phyloP scores from a whole-genome alignment of 2,797 vertebrate species.

The Delichon dasypus region DNA sequence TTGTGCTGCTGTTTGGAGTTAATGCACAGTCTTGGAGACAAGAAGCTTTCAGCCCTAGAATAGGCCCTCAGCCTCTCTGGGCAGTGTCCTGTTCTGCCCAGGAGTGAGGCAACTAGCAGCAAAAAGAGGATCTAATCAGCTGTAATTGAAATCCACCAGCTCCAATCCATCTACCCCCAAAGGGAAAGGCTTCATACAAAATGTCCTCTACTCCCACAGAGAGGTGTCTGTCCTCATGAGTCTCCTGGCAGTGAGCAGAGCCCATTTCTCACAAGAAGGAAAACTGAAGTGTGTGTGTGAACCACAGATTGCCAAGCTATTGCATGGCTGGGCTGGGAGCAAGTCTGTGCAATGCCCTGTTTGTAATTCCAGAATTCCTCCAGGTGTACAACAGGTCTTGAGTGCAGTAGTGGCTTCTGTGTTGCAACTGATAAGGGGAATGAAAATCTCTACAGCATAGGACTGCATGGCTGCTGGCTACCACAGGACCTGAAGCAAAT shows the following conservation, averaged over 20 bases:
- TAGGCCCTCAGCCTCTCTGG: neutral
- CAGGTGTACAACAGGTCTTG: neutral
- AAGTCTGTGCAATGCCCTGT: neutral
- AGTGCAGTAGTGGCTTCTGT: neutral
- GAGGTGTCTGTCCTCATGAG: neutral
- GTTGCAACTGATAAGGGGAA: neutral
- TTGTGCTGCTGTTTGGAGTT: neutral
- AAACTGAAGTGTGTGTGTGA: accelerated
- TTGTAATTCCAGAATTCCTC: neutral
- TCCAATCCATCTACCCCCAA: neutral
- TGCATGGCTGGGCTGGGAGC: neutral
- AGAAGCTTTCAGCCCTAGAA: neutral
- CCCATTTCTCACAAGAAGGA: neutral
- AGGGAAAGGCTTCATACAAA: neutral
- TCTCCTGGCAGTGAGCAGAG: neutral
- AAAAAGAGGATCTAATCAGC: neutral
- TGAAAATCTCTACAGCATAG: neutral
- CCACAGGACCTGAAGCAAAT: neutral
- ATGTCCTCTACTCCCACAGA: neutral
- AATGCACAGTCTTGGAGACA: neutral
- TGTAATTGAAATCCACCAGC: neutral
- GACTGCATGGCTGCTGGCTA: neutral
- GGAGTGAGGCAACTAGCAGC: neutral
- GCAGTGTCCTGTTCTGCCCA: neutral
- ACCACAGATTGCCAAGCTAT: neutral